A percentile compares a stretch with the other conserved stretches of the same genome.
Conservation (phyloP, 1,140 invertebrate species). For the Chlorops oryzae region DNA sequence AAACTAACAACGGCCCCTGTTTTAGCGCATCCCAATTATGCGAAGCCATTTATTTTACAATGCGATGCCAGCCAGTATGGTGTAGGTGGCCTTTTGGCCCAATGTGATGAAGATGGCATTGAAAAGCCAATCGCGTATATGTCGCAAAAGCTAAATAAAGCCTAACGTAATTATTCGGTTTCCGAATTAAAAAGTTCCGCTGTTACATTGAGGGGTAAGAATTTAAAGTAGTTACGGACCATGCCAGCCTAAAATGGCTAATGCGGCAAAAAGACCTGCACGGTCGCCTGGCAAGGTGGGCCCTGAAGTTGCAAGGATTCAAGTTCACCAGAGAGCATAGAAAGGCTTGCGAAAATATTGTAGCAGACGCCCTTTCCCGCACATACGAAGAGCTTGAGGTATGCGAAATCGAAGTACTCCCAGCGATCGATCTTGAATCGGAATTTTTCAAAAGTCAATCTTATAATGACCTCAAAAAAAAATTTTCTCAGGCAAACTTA, state of each 20-base stretch:
- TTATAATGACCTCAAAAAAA: neutral
- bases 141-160: constrained; percentile 22
- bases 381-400: neutral
- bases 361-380: neutral
- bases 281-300: too few relatives aligned
- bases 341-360: neutral
- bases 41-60: constrained; percentile 8
- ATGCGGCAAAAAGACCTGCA: too few relatives aligned
- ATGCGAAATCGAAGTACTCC: neutral
- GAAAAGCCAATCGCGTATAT: neutral
- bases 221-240: constrained; percentile 44
- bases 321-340: neutral
- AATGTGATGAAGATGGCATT: neutral
- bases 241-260: too few relatives aligned
- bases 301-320: neutral
- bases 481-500: neutral
- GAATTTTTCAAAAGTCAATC: neutral
- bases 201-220: constrained; percentile 44
- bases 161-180: constrained; percentile 44
- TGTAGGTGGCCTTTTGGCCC: neutral
- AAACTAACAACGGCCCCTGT: constrained; percentile 14
- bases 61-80: neutral
- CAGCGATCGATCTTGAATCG: neutral
- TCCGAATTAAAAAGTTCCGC: constrained; percentile 48
- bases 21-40: constrained; percentile 22